phyloP scores from a whole-genome alignment of 2,888 invertebrate species.

The Luperina nickerlii region DNA sequence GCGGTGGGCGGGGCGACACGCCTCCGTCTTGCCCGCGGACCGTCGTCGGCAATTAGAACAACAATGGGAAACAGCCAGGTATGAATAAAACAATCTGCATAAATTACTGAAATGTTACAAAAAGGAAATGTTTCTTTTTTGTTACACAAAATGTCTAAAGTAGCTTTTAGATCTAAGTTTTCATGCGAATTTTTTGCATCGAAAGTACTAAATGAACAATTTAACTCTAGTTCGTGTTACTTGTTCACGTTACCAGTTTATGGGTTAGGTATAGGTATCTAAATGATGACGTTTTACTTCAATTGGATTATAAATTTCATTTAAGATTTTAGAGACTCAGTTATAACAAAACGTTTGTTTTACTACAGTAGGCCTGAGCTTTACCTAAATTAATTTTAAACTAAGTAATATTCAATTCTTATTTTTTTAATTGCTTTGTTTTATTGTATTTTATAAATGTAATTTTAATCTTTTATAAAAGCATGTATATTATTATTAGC shows the following conservation, averaged over 20 bases:
- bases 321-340: not conserved
- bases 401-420: too few relatives aligned
- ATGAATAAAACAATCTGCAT: conserved; percentile 82
- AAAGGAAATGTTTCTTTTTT: conserved; percentile 13
- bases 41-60: conserved; percentile 78
- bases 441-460: too few relatives aligned
- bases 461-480: too few relatives aligned
- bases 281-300: not conserved
- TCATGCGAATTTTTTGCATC: not conserved
- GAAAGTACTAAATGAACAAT: not conserved
- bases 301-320: not conserved
- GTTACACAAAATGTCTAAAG: conserved; percentile 2
- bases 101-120: conserved; percentile 42
- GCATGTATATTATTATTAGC: too few relatives aligned
- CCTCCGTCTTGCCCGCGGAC: conserved; percentile 79
- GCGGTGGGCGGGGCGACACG: conserved; percentile 85
- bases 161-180: not conserved
- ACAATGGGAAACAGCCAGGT: conserved; percentile 80
- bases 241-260: too few relatives aligned
- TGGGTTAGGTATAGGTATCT: not conserved
- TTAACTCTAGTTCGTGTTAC: not conserved
- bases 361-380: not conserved
- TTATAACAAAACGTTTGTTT: not conserved
- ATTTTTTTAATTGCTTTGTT: too few relatives aligned
- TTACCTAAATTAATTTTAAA: too few relatives aligned